Base-by-base conservation (phyloP, 1,140 invertebrate genomes). In the Dendroctonus valens region DNA sequence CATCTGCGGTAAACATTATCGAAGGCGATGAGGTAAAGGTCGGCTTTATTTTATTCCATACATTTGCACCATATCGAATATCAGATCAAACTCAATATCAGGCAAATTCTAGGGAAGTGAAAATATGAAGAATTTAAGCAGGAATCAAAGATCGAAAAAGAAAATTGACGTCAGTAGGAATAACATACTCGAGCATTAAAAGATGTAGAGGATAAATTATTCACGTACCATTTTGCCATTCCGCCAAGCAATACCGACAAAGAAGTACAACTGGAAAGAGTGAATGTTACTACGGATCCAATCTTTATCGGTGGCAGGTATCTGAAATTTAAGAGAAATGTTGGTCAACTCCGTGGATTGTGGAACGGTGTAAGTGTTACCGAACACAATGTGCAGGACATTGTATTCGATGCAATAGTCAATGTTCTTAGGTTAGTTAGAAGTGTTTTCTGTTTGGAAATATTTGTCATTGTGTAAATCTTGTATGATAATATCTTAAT, bases 331-430 rank as follows among this genome's bases (percentile, higher is more conserved):
- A 93, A 90, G 12, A 83, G 96, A 55, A 83, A 86, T 67, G 78
- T 99, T 6, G 91, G 92, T 59, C 97, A 81, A 97, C 95, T 0
- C 95, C 96, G 0, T 99, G 96, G 96, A 77, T 97, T 26, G 80
- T 97, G 49, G 86, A n/a, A 93, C 71, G 94, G 93, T 0, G 84
- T 87, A 68, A 84, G 89, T 62, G 88, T 90, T 69, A 86, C 91
- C 79, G 89, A 91, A 69, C 86, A 86, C 26, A 98, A 95, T 0
- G 91, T 98, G 0, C 91, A 98, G 81, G 96, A 98, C 79, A 83
- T 95, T 12, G 89, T 98, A 51, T 89, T 89, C 72, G 81, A 84
- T 53, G 78, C 78, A 14, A 77, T 92, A 49, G 75, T 80, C 73
- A 74, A 83, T 74, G 72, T 84, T 48, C 84, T 83, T 70, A 77